A percentile compares a stretch with the other conserved stretches of the same genome.
phyloP scores from a whole-genome alignment of 1,140 invertebrate genomes.

The Oncopodura yosiiana region DNA sequence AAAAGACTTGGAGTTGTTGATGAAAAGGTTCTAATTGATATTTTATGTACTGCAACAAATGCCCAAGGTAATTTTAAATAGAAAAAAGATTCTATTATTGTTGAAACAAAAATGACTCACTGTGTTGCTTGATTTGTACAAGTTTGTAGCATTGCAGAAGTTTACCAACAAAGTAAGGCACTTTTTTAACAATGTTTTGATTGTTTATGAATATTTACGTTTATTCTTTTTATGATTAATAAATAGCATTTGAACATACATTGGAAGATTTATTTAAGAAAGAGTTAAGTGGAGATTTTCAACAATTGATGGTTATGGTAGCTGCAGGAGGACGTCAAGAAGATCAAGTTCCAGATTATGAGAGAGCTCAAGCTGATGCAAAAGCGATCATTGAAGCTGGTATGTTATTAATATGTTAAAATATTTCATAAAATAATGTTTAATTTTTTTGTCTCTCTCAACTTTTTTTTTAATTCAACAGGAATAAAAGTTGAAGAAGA shows the following conservation, averaged over 20 bases:
- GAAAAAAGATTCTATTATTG: too few relatives aligned
- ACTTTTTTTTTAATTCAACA: too few relatives aligned
- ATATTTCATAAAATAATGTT: too few relatives aligned
- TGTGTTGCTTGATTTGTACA: too few relatives aligned
- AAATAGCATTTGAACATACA: constrained; percentile 67
- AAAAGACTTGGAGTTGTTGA: constrained; percentile 39
- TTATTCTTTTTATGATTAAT: constrained; percentile 12
- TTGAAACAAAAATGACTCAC: too few relatives aligned
- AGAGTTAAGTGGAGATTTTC: constrained; percentile 89
- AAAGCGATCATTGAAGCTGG: constrained; percentile 35
- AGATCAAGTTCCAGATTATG: constrained; percentile 36
- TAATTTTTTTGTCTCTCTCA: too few relatives aligned
- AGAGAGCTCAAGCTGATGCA: constrained; percentile 39
- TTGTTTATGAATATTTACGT: too few relatives aligned
- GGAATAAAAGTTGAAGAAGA: too few relatives aligned
- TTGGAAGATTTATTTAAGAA: constrained; percentile 80
- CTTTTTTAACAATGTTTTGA: not conserved
- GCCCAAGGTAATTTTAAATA: constrained; percentile 73
- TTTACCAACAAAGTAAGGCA: constrained; percentile 66
- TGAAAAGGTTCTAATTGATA: constrained; percentile 77
- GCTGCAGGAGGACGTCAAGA: constrained; percentile 44
- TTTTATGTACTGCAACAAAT: constrained; percentile 79
- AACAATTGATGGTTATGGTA: constrained; percentile 76
- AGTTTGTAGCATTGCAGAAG: constrained; percentile 64
- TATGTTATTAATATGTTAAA: too few relatives aligned